A percentile compares a stretch with the other conserved stretches of the same genome.
Evolutionary conservation across 2,797 vertebrate species (phyloP).

Genomic region (Muscicapa comitata): DNA sequence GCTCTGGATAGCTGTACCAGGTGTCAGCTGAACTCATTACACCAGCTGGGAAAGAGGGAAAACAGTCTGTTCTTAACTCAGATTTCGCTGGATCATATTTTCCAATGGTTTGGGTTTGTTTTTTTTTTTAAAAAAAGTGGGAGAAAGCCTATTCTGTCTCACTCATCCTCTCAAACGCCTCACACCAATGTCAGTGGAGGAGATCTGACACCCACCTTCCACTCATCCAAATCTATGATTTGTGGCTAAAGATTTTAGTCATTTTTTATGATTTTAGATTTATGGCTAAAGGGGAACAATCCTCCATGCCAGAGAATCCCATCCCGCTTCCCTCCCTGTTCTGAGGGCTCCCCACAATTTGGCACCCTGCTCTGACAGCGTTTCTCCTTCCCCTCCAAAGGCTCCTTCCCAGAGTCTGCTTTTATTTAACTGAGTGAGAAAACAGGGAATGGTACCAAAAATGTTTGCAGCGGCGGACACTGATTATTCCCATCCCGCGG

Average conservation of each 20-base stretch:
- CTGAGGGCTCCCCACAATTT: fast-evolving
- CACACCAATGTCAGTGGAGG: fast-evolving
- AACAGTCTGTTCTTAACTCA: background rate
- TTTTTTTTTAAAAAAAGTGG: too few species aligned
- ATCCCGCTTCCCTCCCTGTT: fast-evolving
- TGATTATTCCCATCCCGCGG: background rate
- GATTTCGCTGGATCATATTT: background rate
- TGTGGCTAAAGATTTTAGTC: background rate
- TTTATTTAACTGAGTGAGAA: background rate
- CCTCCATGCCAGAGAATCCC: background rate
- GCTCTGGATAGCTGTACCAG: background rate
- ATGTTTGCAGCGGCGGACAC: background rate
- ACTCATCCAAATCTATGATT: background rate
- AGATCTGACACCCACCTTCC: background rate
- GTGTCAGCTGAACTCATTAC: background rate
- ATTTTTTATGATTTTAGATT: background rate
- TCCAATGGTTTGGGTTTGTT: background rate
- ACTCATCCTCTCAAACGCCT: fast-evolving
- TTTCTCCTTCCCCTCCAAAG: background rate
- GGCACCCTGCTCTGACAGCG: fast-evolving
- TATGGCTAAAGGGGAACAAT: fast-evolving
- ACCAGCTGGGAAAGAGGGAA: background rate
- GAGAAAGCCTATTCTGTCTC: fast-evolving
- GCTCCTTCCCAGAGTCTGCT: background rate
- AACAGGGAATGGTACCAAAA: background rate